Conservation (phyloP, 1,140 invertebrate species). For the Orius insidiosus region DNA sequence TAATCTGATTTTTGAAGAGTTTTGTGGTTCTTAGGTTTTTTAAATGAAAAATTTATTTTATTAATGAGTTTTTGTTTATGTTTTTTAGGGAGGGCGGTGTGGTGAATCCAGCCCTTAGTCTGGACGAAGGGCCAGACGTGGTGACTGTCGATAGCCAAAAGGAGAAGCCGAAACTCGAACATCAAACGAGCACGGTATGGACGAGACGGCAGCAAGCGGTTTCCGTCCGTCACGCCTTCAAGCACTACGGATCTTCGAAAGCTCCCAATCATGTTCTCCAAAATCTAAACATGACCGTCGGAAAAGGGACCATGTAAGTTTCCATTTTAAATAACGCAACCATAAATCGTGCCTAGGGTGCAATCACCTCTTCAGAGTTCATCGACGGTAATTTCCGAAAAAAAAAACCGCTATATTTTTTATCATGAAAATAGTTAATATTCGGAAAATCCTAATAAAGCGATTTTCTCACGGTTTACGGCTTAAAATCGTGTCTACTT, state of each 20-base stretch:
- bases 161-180: conserved; percentile 1
- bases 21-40: background rate
- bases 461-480: too few species aligned
- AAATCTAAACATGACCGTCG: conserved; percentile 77
- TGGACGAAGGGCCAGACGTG: conserved; percentile 10
- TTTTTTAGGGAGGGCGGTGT: conserved; percentile 17
- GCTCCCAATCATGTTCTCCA: conserved; percentile 65
- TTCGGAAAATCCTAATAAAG: too few species aligned
- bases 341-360: too few species aligned
- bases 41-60: too few species aligned
- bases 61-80: background rate
- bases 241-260: conserved; percentile 69
- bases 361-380: too few species aligned
- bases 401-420: too few species aligned
- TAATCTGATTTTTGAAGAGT: background rate
- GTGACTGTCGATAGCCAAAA: background rate
- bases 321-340: too few species aligned
- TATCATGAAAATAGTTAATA: too few species aligned
- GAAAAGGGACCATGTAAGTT: conserved; percentile 77
- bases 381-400: too few species aligned
- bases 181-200: conserved; percentile 46
- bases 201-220: conserved; percentile 60
- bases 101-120: conserved; percentile 14
- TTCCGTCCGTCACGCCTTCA: conserved; percentile 66
- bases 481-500: too few species aligned